Evolutionary conservation across 1,140 invertebrate genomes (phyloP).

Genomic region (Euwallacea similis): DNA sequence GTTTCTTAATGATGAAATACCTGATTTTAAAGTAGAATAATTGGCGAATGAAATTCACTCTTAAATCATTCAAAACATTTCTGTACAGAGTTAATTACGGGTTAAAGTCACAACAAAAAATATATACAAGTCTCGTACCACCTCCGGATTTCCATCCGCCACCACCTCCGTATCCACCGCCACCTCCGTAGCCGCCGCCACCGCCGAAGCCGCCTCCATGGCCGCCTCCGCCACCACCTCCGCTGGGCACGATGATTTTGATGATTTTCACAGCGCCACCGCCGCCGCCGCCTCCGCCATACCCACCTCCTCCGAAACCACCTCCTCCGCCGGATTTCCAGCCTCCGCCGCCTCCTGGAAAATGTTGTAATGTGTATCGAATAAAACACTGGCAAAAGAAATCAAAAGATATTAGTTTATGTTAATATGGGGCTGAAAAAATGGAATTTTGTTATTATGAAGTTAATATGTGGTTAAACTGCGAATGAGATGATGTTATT

Average conservation of each 20-base stretch:
- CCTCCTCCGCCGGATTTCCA: conserved; percentile 25
- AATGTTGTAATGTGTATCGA: too few species aligned
- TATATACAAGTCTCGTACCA: conserved; percentile 2
- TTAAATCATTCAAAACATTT: not conserved
- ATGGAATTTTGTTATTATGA: too few species aligned
- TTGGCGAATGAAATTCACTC: not conserved
- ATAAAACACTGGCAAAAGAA: too few species aligned
- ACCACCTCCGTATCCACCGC: conserved; percentile 32
- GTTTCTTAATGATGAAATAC: too few species aligned
- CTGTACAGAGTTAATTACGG: not conserved
- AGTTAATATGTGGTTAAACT: too few species aligned
- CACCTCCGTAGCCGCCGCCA: conserved; percentile 17
- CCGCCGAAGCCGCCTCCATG: conserved; percentile 21
- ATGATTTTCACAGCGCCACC: conserved; percentile 25
- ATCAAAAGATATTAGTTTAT: too few species aligned
- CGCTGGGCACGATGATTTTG: conserved; percentile 12
- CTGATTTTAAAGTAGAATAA: not conserved
- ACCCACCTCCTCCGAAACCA: conserved; percentile 10
- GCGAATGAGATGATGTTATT: not conserved
- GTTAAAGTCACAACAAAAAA: not conserved
- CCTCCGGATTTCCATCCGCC: conserved; percentile 40
- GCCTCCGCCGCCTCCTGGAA: conserved; percentile 28
- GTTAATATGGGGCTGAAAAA: too few species aligned
- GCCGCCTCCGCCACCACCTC: conserved; percentile 19
- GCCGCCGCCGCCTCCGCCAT: conserved; percentile 22